Conservation (phyloP, 2,888 invertebrate species). For the Acanthoscelides obtectus region DNA sequence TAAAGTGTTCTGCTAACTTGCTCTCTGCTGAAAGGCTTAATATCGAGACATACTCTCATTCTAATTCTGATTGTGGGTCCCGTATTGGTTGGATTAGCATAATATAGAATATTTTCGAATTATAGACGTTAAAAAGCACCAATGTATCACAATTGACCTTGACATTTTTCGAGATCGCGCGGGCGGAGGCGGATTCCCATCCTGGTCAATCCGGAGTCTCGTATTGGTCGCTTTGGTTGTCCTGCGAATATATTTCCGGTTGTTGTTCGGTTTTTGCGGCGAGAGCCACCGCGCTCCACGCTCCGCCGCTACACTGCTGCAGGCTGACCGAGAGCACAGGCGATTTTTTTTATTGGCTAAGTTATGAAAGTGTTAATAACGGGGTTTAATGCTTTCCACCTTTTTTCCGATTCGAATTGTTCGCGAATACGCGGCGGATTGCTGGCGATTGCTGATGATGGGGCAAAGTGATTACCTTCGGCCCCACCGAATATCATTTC, state of each 20-base stretch:
- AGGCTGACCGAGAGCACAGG: not conserved
- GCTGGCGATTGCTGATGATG: not conserved
- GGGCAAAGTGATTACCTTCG: not conserved
- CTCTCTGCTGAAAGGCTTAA: too few relatives aligned
- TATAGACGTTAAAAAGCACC: too few relatives aligned
- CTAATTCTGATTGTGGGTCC: too few relatives aligned
- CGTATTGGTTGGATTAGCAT: too few relatives aligned
- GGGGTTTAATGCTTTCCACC: not conserved
- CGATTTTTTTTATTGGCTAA: not conserved
- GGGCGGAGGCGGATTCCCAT: conserved; percentile 33
- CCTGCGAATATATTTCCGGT: not conserved
- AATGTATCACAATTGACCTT: conserved; percentile 37
- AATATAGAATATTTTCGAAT: too few relatives aligned
- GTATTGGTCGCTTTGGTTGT: not conserved
- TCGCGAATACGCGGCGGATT: not conserved
- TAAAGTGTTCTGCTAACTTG: too few relatives aligned
- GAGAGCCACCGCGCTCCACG: too few relatives aligned
- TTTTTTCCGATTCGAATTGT: not conserved
- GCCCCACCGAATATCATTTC: too few relatives aligned
- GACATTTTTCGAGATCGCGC: conserved; percentile 40
- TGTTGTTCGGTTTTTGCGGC: not conserved
- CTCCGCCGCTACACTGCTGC: not conserved
- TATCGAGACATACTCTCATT: too few relatives aligned
- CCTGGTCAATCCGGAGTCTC: conserved; percentile 19
- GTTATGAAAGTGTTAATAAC: not conserved